Conservation (phyloP, 1,140 invertebrate species). For the Reticulitermes speratus region DNA sequence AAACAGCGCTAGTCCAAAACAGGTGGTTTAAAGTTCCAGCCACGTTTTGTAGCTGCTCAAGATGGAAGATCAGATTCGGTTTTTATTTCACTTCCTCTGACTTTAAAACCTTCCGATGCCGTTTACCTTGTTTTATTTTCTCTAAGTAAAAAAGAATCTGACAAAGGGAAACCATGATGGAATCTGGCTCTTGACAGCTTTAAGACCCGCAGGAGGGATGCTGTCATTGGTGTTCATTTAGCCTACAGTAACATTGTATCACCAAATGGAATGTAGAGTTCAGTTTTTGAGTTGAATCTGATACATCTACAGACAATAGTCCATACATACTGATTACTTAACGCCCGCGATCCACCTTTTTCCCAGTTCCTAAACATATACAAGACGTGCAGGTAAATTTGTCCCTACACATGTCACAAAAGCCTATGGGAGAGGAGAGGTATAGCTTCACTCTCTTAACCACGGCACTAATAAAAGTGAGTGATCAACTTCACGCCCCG, state of each 20-base stretch:
- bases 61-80: slow-evolving; percentile 11
- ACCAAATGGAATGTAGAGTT: not conserved
- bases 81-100: slow-evolving; percentile 26
- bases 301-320: too few species aligned
- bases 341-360: not conserved
- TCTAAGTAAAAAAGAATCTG: slow-evolving; percentile 13
- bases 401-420: too few species aligned
- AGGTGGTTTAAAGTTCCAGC: not conserved
- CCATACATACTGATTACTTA: not conserved
- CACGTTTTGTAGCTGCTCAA: slow-evolving; percentile 21
- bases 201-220: not conserved
- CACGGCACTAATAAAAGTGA: too few species aligned
- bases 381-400: too few species aligned
- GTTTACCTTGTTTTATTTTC: slow-evolving; percentile 16
- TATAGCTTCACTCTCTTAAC: too few species aligned
- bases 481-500: too few species aligned
- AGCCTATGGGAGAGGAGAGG: too few species aligned
- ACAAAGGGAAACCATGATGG: slow-evolving; percentile 21
- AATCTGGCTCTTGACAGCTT: slow-evolving; percentile 24
- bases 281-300: not conserved
- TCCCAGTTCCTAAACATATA: too few species aligned
- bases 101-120: slow-evolving; percentile 26
- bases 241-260: slow-evolving; percentile 6
- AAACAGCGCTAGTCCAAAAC: not conserved
- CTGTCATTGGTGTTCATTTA: not conserved